Percentiles rank a stretch among this genome's conserved stretches.
phyloP scores from a whole-genome alignment of 2,888 invertebrate genomes.

The Esperia sulphurella region DNA sequence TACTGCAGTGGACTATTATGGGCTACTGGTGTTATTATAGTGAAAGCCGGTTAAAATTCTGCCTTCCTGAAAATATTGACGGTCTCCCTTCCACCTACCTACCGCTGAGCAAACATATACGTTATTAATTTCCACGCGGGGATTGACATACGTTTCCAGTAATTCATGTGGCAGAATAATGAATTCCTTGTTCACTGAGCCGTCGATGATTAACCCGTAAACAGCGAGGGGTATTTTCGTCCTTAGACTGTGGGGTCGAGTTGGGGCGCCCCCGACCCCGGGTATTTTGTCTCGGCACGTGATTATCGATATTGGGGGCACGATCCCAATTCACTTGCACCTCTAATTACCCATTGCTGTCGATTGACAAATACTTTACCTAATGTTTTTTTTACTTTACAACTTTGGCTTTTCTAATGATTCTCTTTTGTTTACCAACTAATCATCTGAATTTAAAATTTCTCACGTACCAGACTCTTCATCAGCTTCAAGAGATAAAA shows the following conservation, averaged over 20 bases:
- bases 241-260: constrained; percentile 45
- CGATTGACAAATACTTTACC: constrained; percentile 60
- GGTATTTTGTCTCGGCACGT: constrained; percentile 51
- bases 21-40: no score
- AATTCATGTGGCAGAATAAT: constrained; percentile 38
- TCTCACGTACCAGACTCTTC: no score
- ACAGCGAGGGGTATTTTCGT: constrained; percentile 59
- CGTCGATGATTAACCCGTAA: constrained; percentile 59
- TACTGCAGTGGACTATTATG: no score
- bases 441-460: no score
- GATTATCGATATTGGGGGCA: constrained; percentile 65
- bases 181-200: constrained; percentile 39
- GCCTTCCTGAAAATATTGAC: no score
- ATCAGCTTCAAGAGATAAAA: no score
- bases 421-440: background rate
- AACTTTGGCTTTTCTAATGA: background rate
- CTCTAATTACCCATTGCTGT: constrained; percentile 46
- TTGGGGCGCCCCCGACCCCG: constrained; percentile 33
- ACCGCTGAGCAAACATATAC: no score
- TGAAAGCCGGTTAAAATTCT: background rate
- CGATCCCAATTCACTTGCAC: constrained; percentile 62
- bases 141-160: constrained; percentile 9
- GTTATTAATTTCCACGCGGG: background rate
- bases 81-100: no score
- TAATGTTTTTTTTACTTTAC: no score